Evolutionary conservation across 2,888 invertebrate species (phyloP).

Genomic region (Amblyteles armatorius): DNA sequence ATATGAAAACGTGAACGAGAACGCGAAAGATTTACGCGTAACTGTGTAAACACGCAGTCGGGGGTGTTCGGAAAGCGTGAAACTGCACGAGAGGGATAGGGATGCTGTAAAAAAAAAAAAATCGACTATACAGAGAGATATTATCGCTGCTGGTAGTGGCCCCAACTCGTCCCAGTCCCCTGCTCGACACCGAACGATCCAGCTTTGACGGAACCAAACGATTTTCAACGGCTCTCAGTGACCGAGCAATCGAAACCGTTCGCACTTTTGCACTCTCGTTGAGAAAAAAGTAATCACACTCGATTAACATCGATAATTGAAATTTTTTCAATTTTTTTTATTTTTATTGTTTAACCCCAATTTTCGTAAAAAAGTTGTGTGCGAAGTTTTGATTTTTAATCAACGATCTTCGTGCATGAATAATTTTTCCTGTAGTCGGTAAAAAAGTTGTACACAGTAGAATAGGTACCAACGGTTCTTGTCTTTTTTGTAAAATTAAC

Average conservation of each 20-base stretch:
- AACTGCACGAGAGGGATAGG: slow-evolving; percentile 65
- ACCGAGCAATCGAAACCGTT: slow-evolving; percentile 20
- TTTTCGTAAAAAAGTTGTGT: background rate
- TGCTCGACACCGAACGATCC: background rate
- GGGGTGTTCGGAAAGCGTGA: slow-evolving; percentile 69
- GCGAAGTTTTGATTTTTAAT: background rate
- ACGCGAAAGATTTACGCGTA: slow-evolving; percentile 75
- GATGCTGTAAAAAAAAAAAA: slow-evolving; percentile 39
- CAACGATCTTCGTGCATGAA: background rate
- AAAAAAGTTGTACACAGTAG: too few relatives aligned
- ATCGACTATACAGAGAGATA: slow-evolving; percentile 33
- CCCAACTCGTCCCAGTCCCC: slow-evolving; percentile 13
- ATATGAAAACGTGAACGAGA: slow-evolving; percentile 72
- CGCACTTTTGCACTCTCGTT: slow-evolving; percentile 11
- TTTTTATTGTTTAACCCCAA: background rate
- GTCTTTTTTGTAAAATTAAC: too few relatives aligned
- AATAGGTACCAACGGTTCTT: too few relatives aligned
- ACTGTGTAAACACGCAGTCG: slow-evolving; percentile 73
- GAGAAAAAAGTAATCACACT: background rate
- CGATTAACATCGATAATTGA: background rate
- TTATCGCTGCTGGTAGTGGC: slow-evolving; percentile 41
- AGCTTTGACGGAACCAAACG: slow-evolving; percentile 45
- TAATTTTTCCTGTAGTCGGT: background rate
- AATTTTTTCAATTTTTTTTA: background rate
- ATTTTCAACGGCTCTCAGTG: slow-evolving; percentile 36